Percentiles rank a stretch among this genome's conserved stretches.
phyloP scores from a whole-genome alignment of 2,113 vertebrate species.

The Choloepus hoffmanni region DNA sequence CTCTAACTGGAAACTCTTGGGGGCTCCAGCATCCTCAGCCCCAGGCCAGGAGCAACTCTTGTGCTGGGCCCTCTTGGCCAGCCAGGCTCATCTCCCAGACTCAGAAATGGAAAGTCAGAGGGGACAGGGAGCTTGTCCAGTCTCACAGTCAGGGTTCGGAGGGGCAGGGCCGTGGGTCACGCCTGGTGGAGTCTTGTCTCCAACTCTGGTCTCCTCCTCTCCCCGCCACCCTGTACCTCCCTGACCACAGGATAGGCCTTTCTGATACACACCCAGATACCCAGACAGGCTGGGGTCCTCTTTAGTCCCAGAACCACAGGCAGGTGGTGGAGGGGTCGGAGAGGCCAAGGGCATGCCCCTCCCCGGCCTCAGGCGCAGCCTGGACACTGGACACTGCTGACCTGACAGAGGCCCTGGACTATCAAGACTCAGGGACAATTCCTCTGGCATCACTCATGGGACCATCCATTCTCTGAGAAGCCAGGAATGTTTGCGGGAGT shows the following conservation, averaged over 20 bases:
- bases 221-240: neutral
- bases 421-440: neutral
- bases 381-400: constrained; percentile 12
- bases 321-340: constrained; percentile 1
- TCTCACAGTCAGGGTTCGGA: neutral
- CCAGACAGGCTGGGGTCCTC: neutral
- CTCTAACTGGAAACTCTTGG: neutral
- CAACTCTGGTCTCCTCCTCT: neutral
- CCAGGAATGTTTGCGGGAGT: neutral
- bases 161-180: neutral
- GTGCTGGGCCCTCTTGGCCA: neutral
- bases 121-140: neutral
- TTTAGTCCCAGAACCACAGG: neutral
- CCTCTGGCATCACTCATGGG: neutral
- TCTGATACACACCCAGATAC: neutral
- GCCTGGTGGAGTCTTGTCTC: neutral
- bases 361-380: neutral
- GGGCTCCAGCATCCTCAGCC: neutral
- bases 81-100: neutral
- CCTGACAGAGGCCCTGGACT: neutral
- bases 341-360: neutral
- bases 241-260: neutral
- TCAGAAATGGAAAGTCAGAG: neutral
- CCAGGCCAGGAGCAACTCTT: neutral
- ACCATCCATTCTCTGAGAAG: constrained; percentile 36